Conservation (phyloP, 1,140 invertebrate genomes). For the Aradophagus sp. region DNA sequence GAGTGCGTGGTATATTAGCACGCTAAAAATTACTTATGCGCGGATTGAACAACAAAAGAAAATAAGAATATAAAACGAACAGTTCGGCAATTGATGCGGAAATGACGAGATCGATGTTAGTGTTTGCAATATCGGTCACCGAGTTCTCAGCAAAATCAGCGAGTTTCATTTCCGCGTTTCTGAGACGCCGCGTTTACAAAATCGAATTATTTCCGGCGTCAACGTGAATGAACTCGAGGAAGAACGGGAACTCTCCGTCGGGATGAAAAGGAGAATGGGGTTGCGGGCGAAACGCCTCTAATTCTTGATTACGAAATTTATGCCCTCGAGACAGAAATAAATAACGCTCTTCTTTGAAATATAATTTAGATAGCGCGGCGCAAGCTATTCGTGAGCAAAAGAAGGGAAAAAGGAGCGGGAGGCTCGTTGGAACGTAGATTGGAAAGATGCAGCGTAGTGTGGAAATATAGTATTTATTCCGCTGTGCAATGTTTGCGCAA, state of each 20-base stretch:
- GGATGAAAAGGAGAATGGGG: conserved; percentile 47
- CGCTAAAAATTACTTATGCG: conserved; percentile 22
- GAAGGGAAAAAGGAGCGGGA: conserved; percentile 30
- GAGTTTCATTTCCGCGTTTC: conserved; percentile 55
- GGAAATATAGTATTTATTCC: conserved; percentile 58
- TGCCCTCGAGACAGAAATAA: conserved; percentile 67
- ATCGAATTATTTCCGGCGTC: conserved; percentile 59
- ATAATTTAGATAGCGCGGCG: conserved; percentile 66
- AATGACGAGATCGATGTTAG: conserved; percentile 51
- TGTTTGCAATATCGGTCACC: conserved; percentile 55
- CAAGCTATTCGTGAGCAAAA: conserved; percentile 33
- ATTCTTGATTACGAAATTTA: conserved; percentile 67
- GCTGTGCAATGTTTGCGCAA: conserved; percentile 52
- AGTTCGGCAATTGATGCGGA: conserved; percentile 49
- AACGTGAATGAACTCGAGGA: conserved; percentile 52
- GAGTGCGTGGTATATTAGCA: too few relatives aligned
- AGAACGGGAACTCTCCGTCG: conserved; percentile 46
- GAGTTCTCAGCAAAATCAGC: conserved; percentile 36
- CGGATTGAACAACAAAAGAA: conserved; percentile 24
- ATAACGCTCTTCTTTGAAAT: conserved; percentile 66
- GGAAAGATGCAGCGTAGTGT: conserved; percentile 28
- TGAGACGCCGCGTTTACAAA: conserved; percentile 53
- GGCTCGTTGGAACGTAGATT: conserved; percentile 39
- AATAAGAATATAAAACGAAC: conserved; percentile 10
- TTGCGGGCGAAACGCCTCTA: conserved; percentile 55